Evolutionary conservation across 1,140 invertebrate species (phyloP), one percentile per base, ranked within the genome.

Genomic region (Eurosta solidaginis): DNA sequence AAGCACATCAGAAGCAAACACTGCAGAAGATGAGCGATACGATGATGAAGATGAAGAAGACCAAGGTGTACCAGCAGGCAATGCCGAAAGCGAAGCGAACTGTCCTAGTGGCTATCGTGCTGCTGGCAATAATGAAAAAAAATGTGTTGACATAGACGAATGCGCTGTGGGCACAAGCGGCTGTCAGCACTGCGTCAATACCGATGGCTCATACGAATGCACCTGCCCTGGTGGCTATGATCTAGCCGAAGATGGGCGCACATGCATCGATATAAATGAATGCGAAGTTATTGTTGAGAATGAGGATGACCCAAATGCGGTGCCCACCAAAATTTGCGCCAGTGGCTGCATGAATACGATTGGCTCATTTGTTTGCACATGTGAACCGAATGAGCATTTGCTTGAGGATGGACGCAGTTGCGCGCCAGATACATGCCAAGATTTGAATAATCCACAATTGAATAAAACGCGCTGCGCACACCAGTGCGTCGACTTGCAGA

Each of bases 131-230:
- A 78, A 82, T 40, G 47, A 80, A 0, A 83, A 86, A 5, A 84
- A 81, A 44, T 92, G 91, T 79, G 84, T 89, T 81, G 93, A 94
- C 83, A 89, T 92, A 75, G 91, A 94, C 83, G 93, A 93, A 82
- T 94, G 93, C 84, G 88, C 85, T 14, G 85, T 88, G 42, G 87
- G 89, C 80, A 81, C 42, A 12, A 78, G 77, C 29, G 79, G 77
- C 14, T 82, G 81, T 47, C 68, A 82, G n/a, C 76, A 79, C 27
- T 82, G 81, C 44, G 0, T 79, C 5, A 82, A 82, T 52, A 63
- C 50, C 20, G 52, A 75, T 7, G 81, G 81, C 14, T 17, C 89
- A 89, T 93, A 89, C 81, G 89, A 90, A 80, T 93, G 92, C 83
- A 88, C 87, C 5, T 94, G 93, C 83, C 90, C 90, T 2, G 81